These are phyloP conservation scores for Euschistus heros DNA, from an alignment of 1,140 invertebrate species.

Conservation along the genomic window DNA sequence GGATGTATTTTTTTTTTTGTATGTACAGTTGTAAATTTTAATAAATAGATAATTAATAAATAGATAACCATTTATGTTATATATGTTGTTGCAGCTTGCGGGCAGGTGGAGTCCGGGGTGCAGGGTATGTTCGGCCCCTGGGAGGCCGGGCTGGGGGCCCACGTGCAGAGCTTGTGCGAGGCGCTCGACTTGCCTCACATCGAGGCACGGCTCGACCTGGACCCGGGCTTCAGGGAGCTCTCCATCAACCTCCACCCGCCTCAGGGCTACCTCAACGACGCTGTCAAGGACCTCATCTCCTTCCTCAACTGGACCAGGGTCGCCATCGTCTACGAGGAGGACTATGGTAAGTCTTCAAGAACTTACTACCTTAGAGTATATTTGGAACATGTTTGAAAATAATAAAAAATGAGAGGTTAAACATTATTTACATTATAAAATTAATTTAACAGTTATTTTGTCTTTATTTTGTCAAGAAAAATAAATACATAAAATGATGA, in stretches of 20 bases:
- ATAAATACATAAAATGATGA: too few relatives aligned
- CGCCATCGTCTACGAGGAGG: constrained; percentile 86
- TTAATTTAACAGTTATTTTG: too few relatives aligned
- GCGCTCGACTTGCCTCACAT: constrained; percentile 80
- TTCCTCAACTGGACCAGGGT: constrained; percentile 89
- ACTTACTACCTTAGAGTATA: neutral
- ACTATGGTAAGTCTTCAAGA: constrained; percentile 50
- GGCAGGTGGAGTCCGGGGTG: constrained; percentile 71
- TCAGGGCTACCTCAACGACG: constrained; percentile 67
- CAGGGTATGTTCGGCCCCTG: constrained; percentile 82
- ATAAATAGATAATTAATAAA: too few relatives aligned
- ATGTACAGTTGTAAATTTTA: too few relatives aligned
- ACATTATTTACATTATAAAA: too few relatives aligned
- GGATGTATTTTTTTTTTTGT: too few relatives aligned
- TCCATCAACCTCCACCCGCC: constrained; percentile 85
- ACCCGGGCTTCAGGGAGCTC: constrained; percentile 56
- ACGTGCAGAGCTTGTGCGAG: constrained; percentile 82
- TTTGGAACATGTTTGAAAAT: too few relatives aligned
- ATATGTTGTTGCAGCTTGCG: constrained; percentile 55
- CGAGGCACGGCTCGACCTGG: constrained; percentile 59
- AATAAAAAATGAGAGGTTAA: too few relatives aligned
- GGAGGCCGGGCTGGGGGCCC: constrained; percentile 66
- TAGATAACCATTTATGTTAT: neutral
- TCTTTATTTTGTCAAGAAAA: too few relatives aligned
- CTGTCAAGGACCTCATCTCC: constrained; percentile 75